Evolutionary conservation across 2,113 vertebrate genomes (phyloP).

Genomic region (Sylvia atricapilla): DNA sequence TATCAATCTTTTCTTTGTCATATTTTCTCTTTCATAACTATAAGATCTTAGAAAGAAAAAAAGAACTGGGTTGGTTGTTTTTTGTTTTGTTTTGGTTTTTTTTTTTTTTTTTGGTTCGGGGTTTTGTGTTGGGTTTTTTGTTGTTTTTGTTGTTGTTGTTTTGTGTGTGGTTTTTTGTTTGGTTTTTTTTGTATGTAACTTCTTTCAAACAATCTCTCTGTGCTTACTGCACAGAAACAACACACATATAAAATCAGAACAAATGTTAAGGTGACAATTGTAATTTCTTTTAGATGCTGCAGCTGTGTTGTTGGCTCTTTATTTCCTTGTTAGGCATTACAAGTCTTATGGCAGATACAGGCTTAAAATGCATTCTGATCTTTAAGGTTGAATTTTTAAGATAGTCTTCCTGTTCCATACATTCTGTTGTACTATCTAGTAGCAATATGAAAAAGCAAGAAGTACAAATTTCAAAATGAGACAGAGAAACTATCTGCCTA

Average conservation of each 20-base stretch:
- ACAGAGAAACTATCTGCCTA: neutral
- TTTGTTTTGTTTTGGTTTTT: neutral
- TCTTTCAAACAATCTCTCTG: neutral
- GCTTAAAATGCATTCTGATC: neutral
- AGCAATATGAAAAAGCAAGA: neutral
- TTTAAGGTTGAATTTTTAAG: neutral
- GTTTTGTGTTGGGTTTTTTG: neutral
- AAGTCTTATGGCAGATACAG: neutral
- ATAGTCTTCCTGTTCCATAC: neutral
- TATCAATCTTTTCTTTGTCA: neutral
- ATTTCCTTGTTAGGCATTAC: neutral
- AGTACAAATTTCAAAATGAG: neutral
- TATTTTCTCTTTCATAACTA: neutral
- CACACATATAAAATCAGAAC: neutral
- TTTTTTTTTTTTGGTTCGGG: too few relatives aligned
- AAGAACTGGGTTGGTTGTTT: accelerated
- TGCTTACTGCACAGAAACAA: neutral
- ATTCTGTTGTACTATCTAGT: neutral
- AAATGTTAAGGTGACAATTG: neutral
- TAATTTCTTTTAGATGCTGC: neutral
- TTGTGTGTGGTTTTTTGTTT: neutral
- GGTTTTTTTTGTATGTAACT: neutral
- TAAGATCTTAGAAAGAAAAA: neutral
- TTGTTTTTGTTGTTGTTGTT: too few relatives aligned
- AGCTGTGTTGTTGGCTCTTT: neutral